Evolutionary conservation across 2,888 invertebrate species (phyloP), one percentile per base, ranked within the genome.

Genomic region (Hesperia comma): DNA sequence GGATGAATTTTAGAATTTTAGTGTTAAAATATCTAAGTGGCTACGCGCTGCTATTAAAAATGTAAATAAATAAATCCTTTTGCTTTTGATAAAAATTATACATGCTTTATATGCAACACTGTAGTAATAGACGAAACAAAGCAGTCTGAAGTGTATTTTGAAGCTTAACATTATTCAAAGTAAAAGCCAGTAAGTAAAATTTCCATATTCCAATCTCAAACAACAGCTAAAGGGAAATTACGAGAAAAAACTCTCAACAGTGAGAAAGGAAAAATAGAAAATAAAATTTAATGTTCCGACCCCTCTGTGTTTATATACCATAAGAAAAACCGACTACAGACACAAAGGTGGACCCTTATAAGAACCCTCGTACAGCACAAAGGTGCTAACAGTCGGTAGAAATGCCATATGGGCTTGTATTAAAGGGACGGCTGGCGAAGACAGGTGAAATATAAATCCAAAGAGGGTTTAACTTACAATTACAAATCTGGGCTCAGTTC

Each of bases 381-480:
- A 85, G 84, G 85, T 85, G 85, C 77, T 84, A 87, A 83, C 82
- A 80, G 81, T 83, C 80, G 80, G 78, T 77, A 62, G 54, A 21
- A 72, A 69, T 76, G 74, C 79, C 82, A 80, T 83, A 84, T 79
- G 82, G 79, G 75, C 81, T 81, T 82, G 81, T 85, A 85, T 84
- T 82, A 85, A n/a, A 82, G 84, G 86, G 85, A 77, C 75, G 73
- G 83, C 81, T 90, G 89, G 73, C 76, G 71, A 74, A 77, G 86
- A 87, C 88, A 87, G 85, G 86, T 86, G 80, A 78, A 82, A 85
- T 82, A 86, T 90, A 88, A 86, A 88, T 88, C 86, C 77, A 74
- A 69, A 75, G 76, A 82, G 87, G 84, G 86, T 87, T 85, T 78
- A 81, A 81, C 80, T 76, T 77, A 79, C 80, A 81, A 84, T 83